Percentiles rank a stretch among this genome's conserved stretches.
These are phyloP conservation scores for Rhagonycha lutea DNA, from an alignment of 2,888 invertebrate species.

Conservation along the genomic window DNA sequence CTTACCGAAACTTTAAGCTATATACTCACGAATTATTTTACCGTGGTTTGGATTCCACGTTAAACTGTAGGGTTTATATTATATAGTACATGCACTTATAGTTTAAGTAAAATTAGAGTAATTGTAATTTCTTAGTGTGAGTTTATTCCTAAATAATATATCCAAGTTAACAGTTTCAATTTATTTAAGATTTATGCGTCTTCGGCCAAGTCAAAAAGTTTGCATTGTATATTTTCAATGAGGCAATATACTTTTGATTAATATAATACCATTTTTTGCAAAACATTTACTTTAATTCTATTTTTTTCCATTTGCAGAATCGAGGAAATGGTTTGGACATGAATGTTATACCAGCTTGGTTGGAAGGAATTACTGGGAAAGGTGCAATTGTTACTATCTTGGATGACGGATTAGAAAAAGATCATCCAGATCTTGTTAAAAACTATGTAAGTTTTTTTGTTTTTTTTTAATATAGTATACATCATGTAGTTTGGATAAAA, in stretches of 20 bases:
- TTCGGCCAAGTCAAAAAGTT: no score
- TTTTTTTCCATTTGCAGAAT: constrained; percentile 63
- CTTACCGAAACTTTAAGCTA: no score
- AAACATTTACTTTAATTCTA: neutral
- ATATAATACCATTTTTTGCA: neutral
- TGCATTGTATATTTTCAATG: no score
- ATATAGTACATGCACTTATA: no score
- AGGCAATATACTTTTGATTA: neutral
- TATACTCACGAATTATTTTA: no score
- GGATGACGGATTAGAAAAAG: constrained; percentile 94
- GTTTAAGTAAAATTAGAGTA: no score
- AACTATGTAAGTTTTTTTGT: constrained; percentile 84
- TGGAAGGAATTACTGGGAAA: constrained; percentile 89
- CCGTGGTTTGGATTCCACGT: no score
- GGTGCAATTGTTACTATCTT: constrained; percentile 96
- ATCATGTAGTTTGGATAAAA: neutral
- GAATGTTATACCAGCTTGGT: constrained; percentile 97
- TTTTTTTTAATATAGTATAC: neutral
- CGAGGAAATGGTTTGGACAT: constrained; percentile 92
- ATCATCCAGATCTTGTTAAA: constrained; percentile 88
- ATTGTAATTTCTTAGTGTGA: no score
- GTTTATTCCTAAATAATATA: no score
- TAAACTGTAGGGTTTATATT: no score
- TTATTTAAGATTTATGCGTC: no score
- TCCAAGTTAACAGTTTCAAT: no score